These are phyloP conservation scores for Rattus rattus DNA, from an alignment of 2,113 vertebrate genomes.

Conservation along the genomic window DNA sequence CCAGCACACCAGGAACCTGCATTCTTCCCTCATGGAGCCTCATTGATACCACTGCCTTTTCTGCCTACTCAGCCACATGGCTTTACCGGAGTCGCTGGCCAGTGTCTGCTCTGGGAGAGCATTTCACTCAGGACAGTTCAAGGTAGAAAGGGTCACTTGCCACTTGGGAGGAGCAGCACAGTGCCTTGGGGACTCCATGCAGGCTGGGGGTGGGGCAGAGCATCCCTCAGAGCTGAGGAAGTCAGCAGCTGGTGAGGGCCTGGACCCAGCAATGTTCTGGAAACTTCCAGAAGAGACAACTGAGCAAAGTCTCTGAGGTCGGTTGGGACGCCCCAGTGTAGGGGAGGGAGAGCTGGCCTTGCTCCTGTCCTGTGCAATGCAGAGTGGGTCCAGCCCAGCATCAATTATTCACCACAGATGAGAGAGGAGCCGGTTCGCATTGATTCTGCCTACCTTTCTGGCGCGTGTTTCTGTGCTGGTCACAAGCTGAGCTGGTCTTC, in stretches of 20 bases:
- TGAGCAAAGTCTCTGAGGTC: background rate
- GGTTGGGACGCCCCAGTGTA: conserved; percentile 10
- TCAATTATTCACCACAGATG: conserved; percentile 48
- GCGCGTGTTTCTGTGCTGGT: background rate
- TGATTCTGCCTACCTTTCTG: background rate
- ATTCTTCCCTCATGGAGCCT: too few species aligned
- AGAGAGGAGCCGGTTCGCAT: background rate
- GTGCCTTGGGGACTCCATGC: background rate
- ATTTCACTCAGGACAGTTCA: background rate
- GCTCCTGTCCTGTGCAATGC: conserved; percentile 28
- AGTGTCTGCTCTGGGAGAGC: background rate
- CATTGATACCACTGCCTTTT: fast-evolving
- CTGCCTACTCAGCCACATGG: too few species aligned
- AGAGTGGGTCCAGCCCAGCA: background rate
- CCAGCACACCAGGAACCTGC: background rate
- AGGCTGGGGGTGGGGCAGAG: too few species aligned
- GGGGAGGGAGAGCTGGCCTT: background rate
- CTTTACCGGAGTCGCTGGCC: background rate
- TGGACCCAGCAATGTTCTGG: background rate
- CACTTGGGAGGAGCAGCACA: background rate
- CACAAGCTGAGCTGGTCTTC: background rate
- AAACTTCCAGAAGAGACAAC: background rate
- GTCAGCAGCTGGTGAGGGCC: background rate
- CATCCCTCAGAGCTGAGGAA: background rate
- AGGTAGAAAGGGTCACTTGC: background rate